Evolutionary conservation across 1,140 invertebrate species (phyloP).

Genomic region (Brachionus rotundiformis): DNA sequence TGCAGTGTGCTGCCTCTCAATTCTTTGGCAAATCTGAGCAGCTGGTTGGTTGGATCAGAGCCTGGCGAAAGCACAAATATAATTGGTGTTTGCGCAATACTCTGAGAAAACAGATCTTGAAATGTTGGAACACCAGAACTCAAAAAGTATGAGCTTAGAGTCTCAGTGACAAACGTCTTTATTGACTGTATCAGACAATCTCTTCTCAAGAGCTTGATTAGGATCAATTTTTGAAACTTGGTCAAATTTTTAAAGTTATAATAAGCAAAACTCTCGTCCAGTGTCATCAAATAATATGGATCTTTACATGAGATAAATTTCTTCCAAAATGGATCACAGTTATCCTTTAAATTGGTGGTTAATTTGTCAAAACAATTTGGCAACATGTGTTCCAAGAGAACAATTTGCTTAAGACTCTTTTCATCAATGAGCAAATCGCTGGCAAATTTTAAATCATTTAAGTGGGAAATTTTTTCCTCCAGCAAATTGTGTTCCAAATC

Average conservation of each 20-base stretch:
- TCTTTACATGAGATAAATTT: slow-evolving; percentile 15
- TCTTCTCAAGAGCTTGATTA: slow-evolving; percentile 58
- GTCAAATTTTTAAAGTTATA: slow-evolving; percentile 33
- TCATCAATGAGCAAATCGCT: slow-evolving; percentile 18
- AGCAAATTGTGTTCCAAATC: slow-evolving; percentile 20
- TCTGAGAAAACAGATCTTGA: slow-evolving; percentile 60
- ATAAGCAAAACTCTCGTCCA: not conserved
- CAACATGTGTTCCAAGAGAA: not conserved
- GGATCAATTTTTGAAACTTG: slow-evolving; percentile 59
- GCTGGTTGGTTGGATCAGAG: slow-evolving; percentile 60
- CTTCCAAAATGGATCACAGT: slow-evolving; percentile 28
- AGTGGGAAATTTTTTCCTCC: not conserved
- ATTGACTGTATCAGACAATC: slow-evolving; percentile 57
- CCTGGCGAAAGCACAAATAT: slow-evolving; percentile 63
- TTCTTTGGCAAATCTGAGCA: slow-evolving; percentile 62
- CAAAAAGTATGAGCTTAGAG: slow-evolving; percentile 58
- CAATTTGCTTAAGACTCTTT: not conserved
- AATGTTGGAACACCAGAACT: slow-evolving; percentile 56
- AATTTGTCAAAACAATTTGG: not conserved
- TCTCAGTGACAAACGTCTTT: slow-evolving; percentile 58
- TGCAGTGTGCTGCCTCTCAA: slow-evolving; percentile 60
- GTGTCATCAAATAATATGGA: slow-evolving; percentile 1
- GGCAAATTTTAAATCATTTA: not conserved
- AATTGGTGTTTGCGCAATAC: slow-evolving; percentile 59
- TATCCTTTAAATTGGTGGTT: not conserved